phyloP scores from a whole-genome alignment of 2,888 invertebrate species.

The Muschampia staudingeri region DNA sequence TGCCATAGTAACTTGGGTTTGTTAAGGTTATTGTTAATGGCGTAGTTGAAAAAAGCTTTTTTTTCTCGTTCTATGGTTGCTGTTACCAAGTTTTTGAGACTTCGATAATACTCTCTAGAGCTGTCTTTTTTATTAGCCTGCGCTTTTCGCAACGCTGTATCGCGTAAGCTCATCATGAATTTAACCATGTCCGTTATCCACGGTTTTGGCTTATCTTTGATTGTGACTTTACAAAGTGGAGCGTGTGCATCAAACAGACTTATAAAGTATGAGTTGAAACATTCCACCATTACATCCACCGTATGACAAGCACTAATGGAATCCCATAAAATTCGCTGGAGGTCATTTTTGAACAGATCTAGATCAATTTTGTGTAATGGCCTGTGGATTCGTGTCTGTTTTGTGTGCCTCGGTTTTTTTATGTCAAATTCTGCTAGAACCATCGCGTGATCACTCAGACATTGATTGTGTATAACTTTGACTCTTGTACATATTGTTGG shows the following conservation, averaged over 20 bases:
- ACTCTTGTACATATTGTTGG: not conserved
- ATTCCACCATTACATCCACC: not conserved
- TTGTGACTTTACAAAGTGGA: not conserved
- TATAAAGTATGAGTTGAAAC: not conserved
- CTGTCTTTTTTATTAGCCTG: too few species aligned
- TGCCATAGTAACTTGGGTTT: not conserved
- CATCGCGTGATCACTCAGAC: not conserved
- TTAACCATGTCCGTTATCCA: not conserved
- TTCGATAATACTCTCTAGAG: not conserved
- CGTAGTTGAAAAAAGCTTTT: not conserved
- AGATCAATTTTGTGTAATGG: not conserved
- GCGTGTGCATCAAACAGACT: not conserved
- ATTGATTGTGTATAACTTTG: not conserved
- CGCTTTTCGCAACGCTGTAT: not conserved
- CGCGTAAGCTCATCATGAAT: not conserved
- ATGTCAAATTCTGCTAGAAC: not conserved
- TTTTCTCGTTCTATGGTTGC: not conserved
- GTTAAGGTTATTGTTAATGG: not conserved
- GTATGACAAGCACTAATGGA: not conserved
- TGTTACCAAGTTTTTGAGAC: not conserved
- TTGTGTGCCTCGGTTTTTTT: not conserved
- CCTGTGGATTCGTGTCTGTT: not conserved
- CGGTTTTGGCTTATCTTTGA: not conserved
- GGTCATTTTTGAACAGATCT: not conserved
- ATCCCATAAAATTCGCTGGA: not conserved